These are phyloP conservation scores for Apodemus sylvaticus DNA, from an alignment of 2,113 vertebrate species.

Conservation along the genomic window DNA sequence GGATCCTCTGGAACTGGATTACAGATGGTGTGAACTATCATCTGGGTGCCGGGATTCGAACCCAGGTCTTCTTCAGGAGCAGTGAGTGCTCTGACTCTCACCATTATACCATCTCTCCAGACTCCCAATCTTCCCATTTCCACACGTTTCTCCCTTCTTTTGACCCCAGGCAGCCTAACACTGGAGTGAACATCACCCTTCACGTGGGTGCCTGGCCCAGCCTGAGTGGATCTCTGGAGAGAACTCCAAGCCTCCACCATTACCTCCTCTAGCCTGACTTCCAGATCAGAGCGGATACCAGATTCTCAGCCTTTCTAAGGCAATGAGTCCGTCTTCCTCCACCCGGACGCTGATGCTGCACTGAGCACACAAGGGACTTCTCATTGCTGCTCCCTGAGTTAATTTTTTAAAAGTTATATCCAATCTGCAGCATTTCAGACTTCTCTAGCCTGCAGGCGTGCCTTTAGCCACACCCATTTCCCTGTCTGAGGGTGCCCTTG, in stretches of 20 bases:
- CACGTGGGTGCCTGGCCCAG: neutral
- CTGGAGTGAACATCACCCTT: neutral
- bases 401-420: neutral
- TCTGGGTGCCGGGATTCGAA: neutral
- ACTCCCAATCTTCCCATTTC: neutral
- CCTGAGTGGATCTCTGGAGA: neutral
- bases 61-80: neutral
- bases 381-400: neutral
- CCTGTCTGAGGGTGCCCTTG: neutral
- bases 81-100: neutral
- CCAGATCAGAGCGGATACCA: neutral
- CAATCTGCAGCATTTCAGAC: neutral
- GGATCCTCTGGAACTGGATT: neutral
- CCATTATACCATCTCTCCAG: neutral
- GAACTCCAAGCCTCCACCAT: neutral
- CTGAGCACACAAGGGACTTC: neutral
- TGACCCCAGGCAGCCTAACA: neutral
- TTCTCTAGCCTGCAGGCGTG: neutral
- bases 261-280: neutral
- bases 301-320: neutral
- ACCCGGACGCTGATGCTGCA: neutral
- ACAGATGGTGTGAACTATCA: neutral
- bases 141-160: neutral
- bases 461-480: neutral
- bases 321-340: neutral